Percentiles rank a stretch among this genome's conserved stretches.
Conservation (phyloP, 2,113 vertebrate genomes). For the Diadophis punctatus region DNA sequence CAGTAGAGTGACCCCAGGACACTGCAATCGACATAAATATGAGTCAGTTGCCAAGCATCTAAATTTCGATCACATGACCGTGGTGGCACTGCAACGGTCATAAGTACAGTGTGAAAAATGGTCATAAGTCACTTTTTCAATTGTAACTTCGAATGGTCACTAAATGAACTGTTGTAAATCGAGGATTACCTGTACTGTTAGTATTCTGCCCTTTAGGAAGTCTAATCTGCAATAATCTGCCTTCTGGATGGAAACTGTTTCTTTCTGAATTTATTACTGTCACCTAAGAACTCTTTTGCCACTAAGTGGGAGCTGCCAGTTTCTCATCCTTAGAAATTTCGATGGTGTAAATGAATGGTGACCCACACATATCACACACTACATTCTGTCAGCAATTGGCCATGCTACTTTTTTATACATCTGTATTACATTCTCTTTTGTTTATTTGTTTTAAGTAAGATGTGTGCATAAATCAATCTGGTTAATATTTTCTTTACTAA, state of each 20-base stretch:
- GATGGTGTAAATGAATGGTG: no score
- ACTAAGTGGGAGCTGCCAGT: not conserved
- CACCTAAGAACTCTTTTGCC: not conserved
- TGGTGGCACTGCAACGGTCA: no score
- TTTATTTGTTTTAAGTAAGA: not conserved
- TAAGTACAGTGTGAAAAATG: no score
- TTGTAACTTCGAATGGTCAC: no score
- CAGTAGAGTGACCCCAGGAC: no score
- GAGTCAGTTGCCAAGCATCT: no score
- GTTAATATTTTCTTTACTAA: not conserved
- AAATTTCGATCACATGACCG: no score
- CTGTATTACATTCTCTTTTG: not conserved
- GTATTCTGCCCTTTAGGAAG: not conserved
- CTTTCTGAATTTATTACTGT: not conserved
- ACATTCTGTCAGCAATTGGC: not conserved
- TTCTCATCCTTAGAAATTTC: not conserved
- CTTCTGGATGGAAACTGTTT: not conserved
- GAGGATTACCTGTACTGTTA: not conserved
- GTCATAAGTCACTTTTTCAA: no score
- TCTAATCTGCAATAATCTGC: not conserved
- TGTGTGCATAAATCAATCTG: not conserved
- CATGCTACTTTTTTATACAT: not conserved
- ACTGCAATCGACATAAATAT: no score
- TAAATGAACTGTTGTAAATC: no score
- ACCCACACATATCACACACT: not conserved